Conservation (phyloP, 2,888 invertebrate genomes). For the Dorcus parallelipipedus region DNA sequence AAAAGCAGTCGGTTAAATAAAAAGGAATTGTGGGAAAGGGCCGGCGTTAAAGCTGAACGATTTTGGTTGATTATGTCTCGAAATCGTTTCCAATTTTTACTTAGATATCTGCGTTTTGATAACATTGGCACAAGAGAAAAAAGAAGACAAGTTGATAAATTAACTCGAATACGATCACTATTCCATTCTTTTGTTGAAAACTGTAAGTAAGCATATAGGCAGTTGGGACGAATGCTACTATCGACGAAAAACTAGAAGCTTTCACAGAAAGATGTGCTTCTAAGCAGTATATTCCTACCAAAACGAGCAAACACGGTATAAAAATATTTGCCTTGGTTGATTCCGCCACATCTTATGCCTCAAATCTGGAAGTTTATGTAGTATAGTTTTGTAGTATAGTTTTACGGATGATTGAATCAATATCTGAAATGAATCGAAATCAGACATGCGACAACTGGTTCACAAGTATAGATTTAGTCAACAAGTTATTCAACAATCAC, state of each 20-base stretch:
- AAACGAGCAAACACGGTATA: constrained; percentile 31
- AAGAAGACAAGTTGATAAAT: not conserved
- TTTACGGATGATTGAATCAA: too few relatives aligned
- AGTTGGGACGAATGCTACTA: constrained; percentile 24
- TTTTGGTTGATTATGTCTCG: not conserved
- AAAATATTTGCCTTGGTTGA: constrained; percentile 17
- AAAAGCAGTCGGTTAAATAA: not conserved
- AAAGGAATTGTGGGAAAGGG: not conserved
- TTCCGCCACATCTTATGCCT: not conserved
- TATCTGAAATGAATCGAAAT: too few relatives aligned
- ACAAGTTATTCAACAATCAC: too few relatives aligned
- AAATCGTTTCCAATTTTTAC: not conserved
- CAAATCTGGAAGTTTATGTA: constrained; percentile 6
- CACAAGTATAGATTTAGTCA: too few relatives aligned
- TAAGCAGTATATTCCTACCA: constrained; percentile 3
- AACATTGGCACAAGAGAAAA: not conserved
- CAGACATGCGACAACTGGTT: too few relatives aligned
- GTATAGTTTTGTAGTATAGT: too few relatives aligned
- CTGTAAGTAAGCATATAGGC: constrained; percentile 22
- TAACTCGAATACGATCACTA: constrained; percentile 11
- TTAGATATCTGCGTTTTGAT: constrained; percentile 2
- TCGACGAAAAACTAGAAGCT: constrained; percentile 30
- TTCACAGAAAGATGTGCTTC: constrained; percentile 18
- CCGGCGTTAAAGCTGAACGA: not conserved
- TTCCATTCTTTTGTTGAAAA: constrained; percentile 26